Conservation (phyloP, 2,113 vertebrate genomes). For the Lontra canadensis region DNA sequence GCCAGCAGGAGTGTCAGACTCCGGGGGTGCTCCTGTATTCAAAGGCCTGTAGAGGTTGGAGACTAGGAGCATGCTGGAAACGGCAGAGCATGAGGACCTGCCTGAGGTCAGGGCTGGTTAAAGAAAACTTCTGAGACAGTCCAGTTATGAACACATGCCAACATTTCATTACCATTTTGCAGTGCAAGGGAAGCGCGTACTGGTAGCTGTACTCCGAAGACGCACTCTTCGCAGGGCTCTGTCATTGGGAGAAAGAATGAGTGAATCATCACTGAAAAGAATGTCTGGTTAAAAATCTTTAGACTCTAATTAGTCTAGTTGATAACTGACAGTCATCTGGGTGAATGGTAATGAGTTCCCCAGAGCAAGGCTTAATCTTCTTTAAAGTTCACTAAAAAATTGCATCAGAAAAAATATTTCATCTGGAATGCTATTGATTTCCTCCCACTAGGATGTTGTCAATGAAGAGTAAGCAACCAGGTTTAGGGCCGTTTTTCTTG, state of each 20-base stretch:
- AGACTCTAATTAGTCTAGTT: neutral
- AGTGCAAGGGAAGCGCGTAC: neutral
- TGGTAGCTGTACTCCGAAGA: neutral
- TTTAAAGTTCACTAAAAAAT: neutral
- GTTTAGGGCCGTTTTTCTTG: neutral
- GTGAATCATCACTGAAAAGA: neutral
- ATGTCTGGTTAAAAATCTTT: neutral
- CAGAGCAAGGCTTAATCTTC: neutral
- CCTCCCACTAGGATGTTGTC: neutral
- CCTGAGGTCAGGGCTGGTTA: neutral
- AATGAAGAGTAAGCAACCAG: neutral
- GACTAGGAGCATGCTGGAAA: neutral
- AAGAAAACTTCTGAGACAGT: neutral
- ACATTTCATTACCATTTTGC: neutral
- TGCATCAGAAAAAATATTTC: neutral
- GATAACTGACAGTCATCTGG: neutral
- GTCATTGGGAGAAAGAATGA: neutral
- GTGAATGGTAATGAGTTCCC: neutral
- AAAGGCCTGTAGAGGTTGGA: neutral
- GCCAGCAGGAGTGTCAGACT: neutral
- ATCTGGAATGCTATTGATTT: neutral
- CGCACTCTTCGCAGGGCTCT: neutral
- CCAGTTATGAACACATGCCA: neutral
- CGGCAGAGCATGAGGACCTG: neutral
- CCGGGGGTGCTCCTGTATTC: no score